These are phyloP conservation scores for Lutjanus argentimaculatus DNA, from an alignment of 2,797 vertebrate genomes.

Conservation along the genomic window DNA sequence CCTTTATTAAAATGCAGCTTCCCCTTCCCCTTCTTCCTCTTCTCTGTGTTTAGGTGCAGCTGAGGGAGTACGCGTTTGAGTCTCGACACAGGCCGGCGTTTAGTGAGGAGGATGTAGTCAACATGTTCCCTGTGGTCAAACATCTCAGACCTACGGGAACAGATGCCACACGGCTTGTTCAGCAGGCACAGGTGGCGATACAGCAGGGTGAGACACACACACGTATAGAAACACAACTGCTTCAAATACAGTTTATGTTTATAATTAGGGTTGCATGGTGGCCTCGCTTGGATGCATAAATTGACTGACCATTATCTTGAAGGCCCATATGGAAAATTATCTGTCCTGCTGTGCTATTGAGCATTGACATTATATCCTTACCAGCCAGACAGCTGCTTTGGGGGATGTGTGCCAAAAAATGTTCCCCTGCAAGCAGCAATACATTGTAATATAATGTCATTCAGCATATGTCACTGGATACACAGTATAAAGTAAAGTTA, in stretches of 20 bases:
- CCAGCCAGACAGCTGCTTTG: too few relatives aligned
- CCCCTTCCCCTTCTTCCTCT: neutral
- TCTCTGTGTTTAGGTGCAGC: conserved; percentile 86
- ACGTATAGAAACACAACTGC: neutral
- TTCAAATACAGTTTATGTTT: neutral
- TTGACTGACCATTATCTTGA: neutral
- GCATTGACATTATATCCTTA: neutral
- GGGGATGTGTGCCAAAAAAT: too few relatives aligned
- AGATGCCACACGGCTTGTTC: conserved; percentile 92
- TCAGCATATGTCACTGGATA: neutral
- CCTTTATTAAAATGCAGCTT: conserved; percentile 13
- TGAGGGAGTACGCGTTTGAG: conserved; percentile 95
- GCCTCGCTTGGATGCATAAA: neutral
- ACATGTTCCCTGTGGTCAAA: conserved; percentile 97
- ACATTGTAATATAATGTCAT: neutral
- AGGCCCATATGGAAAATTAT: neutral
- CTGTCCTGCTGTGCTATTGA: neutral
- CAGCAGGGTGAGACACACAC: conserved; percentile 89
- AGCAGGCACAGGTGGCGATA: conserved; percentile 92
- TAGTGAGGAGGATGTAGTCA: conserved; percentile 94
- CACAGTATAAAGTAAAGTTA: too few relatives aligned
- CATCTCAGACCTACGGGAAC: conserved; percentile 92
- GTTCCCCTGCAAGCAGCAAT: too few relatives aligned
- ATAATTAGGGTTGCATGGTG: neutral
- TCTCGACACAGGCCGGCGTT: conserved; percentile 91